Conservation (phyloP, 1,140 invertebrate genomes). For the Drosophila nigromelanica region DNA sequence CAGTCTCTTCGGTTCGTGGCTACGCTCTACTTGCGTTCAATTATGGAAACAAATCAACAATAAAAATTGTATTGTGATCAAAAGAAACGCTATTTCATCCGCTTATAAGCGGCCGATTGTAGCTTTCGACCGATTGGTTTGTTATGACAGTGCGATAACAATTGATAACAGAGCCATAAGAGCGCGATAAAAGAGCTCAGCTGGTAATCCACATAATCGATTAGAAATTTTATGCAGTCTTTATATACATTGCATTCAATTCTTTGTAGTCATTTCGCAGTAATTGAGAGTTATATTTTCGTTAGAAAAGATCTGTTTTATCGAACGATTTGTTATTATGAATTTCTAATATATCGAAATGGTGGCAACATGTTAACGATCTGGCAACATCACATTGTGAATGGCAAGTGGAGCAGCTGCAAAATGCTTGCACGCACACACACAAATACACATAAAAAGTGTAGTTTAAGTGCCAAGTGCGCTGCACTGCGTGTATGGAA, state of each 20-base stretch:
- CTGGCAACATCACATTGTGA: slow-evolving; percentile 26
- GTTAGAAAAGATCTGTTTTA: neutral
- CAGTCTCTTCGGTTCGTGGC: slow-evolving; percentile 30
- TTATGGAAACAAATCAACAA: slow-evolving; percentile 28
- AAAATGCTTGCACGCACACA: slow-evolving; percentile 47
- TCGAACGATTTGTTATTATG: neutral
- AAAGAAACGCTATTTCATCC: slow-evolving; percentile 42
- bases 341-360: slow-evolving; percentile 4
- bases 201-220: slow-evolving; percentile 26
- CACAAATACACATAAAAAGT: slow-evolving; percentile 44
- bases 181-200: slow-evolving; percentile 24
- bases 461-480: slow-evolving; percentile 43
- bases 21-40: slow-evolving; percentile 31
- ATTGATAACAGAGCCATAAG: slow-evolving; percentile 17
- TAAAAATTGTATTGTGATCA: slow-evolving; percentile 34
- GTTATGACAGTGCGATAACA: slow-evolving; percentile 45
- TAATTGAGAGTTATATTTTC: neutral
- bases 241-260: neutral
- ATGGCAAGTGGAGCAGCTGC: slow-evolving; percentile 44
- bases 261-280: neutral
- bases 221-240: neutral
- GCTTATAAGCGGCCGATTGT: slow-evolving; percentile 47
- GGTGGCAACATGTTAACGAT: neutral
- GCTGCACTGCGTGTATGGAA: slow-evolving; percentile 44
- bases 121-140: slow-evolving; percentile 41